A percentile compares a stretch with the other conserved stretches of the same genome.
Conservation (phyloP, 2,113 vertebrate species). For the Hippopotamus amphibius region DNA sequence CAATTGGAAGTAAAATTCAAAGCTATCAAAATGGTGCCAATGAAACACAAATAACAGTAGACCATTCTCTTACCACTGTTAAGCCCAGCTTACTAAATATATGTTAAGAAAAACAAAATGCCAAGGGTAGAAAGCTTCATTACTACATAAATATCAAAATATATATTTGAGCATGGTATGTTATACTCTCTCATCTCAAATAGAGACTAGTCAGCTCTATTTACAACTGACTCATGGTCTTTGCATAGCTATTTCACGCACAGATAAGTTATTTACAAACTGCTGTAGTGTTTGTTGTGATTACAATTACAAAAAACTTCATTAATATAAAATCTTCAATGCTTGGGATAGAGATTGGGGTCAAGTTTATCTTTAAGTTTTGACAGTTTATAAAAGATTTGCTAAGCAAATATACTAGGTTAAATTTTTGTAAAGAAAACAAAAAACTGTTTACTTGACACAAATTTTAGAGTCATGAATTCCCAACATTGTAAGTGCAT, state of each 20-base stretch:
- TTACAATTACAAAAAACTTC: neutral
- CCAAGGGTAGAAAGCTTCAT: neutral
- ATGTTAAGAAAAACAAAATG: neutral
- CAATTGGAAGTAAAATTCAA: slow-evolving; percentile 12
- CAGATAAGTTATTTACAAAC: neutral
- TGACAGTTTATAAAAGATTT: neutral
- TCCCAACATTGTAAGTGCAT: slow-evolving; percentile 40
- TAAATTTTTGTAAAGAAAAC: neutral
- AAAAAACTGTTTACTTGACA: slow-evolving; percentile 40
- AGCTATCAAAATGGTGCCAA: neutral
- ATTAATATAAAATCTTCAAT: slow-evolving; percentile 7
- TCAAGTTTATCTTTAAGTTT: neutral
- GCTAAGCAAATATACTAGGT: slow-evolving; percentile 48
- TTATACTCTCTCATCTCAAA: neutral
- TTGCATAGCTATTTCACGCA: neutral
- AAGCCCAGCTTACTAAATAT: neutral
- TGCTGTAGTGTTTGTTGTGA: neutral
- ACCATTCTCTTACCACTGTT: neutral
- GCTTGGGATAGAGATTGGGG: neutral
- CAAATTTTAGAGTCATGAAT: slow-evolving; percentile 53
- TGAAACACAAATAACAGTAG: neutral
- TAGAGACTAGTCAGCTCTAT: neutral
- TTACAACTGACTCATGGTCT: neutral
- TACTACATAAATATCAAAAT: neutral
- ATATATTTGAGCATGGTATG: neutral